Evolutionary conservation across 1,140 invertebrate genomes (phyloP).

Genomic region (Danaus plexippus): DNA sequence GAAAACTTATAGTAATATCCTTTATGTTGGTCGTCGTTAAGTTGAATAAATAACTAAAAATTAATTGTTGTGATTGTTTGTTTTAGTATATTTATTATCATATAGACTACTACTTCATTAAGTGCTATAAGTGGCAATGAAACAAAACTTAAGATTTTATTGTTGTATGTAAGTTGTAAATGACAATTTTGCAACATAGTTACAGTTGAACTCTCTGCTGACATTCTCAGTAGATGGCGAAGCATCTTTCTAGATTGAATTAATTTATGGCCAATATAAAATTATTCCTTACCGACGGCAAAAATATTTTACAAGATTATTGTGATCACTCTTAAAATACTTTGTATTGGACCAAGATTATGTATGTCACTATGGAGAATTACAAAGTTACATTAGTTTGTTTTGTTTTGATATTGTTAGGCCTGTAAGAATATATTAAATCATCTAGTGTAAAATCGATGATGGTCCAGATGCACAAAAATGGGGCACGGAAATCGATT

Average conservation of each 20-base stretch:
- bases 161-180: too few species aligned
- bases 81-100: neutral
- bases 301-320: constrained; percentile 54
- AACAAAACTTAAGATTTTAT: too few species aligned
- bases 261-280: constrained; percentile 62
- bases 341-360: constrained; percentile 36
- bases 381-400: too few species aligned
- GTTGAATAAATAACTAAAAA: too few species aligned
- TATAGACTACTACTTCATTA: neutral
- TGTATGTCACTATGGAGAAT: too few species aligned
- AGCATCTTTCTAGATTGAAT: constrained; percentile 36
- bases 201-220: too few species aligned
- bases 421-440: too few species aligned
- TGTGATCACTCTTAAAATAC: constrained; percentile 47
- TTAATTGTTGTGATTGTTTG: constrained; percentile 3
- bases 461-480: constrained; percentile 70
- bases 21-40: too few species aligned
- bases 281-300: constrained; percentile 45
- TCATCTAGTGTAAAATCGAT: constrained; percentile 55
- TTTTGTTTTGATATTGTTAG: too few species aligned
- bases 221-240: neutral
- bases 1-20: too few species aligned
- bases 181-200: too few species aligned
- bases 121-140: too few species aligned
- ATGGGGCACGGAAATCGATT: constrained; percentile 68